A percentile compares a stretch with the other conserved stretches of the same genome.
phyloP scores from a whole-genome alignment of 2,113 vertebrate species.

The Jacana jacana region DNA sequence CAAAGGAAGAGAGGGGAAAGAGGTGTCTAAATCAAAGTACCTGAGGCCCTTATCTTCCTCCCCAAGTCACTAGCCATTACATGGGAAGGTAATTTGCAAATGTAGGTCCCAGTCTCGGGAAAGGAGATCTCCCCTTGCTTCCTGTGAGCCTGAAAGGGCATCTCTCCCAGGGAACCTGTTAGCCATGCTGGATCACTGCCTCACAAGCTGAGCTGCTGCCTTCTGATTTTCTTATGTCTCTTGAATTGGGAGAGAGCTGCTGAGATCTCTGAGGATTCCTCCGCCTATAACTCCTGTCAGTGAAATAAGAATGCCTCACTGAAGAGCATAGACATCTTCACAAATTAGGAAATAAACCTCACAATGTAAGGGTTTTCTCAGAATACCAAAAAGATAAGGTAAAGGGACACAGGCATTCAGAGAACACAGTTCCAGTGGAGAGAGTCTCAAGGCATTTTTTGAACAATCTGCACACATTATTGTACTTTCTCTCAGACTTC shows the following conservation, averaged over 20 bases:
- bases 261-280: neutral
- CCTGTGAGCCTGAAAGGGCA: neutral
- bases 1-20: neutral
- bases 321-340: neutral
- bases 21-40: neutral
- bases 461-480: neutral
- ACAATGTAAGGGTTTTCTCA: neutral
- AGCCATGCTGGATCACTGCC: neutral
- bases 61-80: neutral
- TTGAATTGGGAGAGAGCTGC: neutral
- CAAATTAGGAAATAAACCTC: neutral
- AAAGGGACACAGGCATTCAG: neutral
- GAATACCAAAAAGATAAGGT: neutral
- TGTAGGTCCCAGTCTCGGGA: neutral
- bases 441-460: constrained; percentile 17
- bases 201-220: neutral
- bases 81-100: neutral
- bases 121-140: neutral
- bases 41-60: neutral
- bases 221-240: neutral
- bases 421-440: neutral
- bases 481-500: neutral
- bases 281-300: neutral
- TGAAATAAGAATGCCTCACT: neutral
- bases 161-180: neutral